Evolutionary conservation across 2,888 invertebrate genomes (phyloP).

Genomic region (Elegia similella): DNA sequence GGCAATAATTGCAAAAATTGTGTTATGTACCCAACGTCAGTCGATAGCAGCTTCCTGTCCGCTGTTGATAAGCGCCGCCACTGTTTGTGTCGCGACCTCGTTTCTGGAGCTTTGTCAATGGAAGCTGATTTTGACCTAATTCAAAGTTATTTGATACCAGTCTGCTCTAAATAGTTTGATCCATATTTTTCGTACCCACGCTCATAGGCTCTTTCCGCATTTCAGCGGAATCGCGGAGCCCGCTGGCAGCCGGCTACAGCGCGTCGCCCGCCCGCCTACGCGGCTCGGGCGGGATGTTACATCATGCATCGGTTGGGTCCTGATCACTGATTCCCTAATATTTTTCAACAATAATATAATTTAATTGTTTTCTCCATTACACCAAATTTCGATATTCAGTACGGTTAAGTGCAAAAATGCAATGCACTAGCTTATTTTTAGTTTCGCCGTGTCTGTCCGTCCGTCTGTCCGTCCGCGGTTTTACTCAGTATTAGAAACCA

Average conservation of each 20-base stretch:
- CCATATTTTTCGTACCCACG: slow-evolving; percentile 25
- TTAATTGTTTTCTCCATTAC: no score
- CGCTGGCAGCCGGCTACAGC: neutral
- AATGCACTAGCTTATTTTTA: no score
- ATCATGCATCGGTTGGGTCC: neutral
- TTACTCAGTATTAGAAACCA: no score
- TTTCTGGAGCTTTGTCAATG: slow-evolving; percentile 73
- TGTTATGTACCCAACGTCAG: slow-evolving; percentile 74
- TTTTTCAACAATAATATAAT: no score
- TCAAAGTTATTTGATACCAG: slow-evolving; percentile 45
- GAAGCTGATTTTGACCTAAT: slow-evolving; percentile 78
- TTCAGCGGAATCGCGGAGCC: slow-evolving; percentile 1
- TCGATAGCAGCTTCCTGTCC: slow-evolving; percentile 74
- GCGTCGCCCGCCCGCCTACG: slow-evolving; percentile 11
- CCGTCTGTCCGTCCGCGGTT: no score
- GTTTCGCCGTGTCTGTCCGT: no score
- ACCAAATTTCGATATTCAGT: no score
- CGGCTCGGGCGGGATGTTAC: neutral
- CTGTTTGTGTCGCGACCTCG: slow-evolving; percentile 69
- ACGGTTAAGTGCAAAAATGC: no score
- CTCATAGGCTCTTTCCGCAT: neutral
- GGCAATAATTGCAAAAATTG: slow-evolving; percentile 81
- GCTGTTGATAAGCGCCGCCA: slow-evolving; percentile 62
- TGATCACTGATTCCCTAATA: no score
- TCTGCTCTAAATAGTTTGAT: slow-evolving; percentile 42